Percentiles rank a stretch among this genome's conserved stretches.
Conservation (phyloP, 1,140 invertebrate genomes). For the Pseudomyrmex gracilis region DNA sequence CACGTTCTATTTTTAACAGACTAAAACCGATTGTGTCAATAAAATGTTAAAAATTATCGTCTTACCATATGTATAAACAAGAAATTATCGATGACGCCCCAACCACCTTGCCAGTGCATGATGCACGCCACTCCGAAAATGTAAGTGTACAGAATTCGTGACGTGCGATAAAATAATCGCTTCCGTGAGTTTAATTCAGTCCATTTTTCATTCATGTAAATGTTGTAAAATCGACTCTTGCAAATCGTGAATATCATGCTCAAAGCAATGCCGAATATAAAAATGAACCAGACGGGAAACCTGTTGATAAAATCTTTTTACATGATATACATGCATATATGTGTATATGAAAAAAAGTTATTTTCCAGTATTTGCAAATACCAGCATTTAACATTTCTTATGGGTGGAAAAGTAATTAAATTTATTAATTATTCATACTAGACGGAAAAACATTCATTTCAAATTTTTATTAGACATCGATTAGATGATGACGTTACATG, state of each 20-base stretch:
- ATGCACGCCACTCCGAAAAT: slow-evolving; percentile 86
- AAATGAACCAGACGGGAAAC: slow-evolving; percentile 84
- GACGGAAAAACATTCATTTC: no score
- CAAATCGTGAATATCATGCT: slow-evolving; percentile 84
- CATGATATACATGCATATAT: neutral
- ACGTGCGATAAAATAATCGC: slow-evolving; percentile 58
- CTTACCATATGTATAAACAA: slow-evolving; percentile 30
- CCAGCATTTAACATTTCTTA: no score
- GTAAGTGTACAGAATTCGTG: slow-evolving; percentile 87
- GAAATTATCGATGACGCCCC: slow-evolving; percentile 85
- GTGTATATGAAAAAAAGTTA: neutral
- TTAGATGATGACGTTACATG: no score
- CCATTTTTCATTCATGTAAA: slow-evolving; percentile 55
- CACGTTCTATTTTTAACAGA: neutral
- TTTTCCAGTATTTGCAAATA: no score
- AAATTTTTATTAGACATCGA: no score
- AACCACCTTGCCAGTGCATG: slow-evolving; percentile 88
- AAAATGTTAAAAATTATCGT: neutral
- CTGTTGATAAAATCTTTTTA: slow-evolving; percentile 56
- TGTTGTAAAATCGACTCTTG: slow-evolving; percentile 75
- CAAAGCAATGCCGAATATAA: slow-evolving; percentile 83
- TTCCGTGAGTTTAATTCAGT: neutral
- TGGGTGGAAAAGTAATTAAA: no score
- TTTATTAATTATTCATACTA: no score
- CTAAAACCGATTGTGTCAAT: neutral